These are phyloP conservation scores for Diorhabda carinulata DNA, from an alignment of 1,140 invertebrate genomes.

Conservation along the genomic window DNA sequence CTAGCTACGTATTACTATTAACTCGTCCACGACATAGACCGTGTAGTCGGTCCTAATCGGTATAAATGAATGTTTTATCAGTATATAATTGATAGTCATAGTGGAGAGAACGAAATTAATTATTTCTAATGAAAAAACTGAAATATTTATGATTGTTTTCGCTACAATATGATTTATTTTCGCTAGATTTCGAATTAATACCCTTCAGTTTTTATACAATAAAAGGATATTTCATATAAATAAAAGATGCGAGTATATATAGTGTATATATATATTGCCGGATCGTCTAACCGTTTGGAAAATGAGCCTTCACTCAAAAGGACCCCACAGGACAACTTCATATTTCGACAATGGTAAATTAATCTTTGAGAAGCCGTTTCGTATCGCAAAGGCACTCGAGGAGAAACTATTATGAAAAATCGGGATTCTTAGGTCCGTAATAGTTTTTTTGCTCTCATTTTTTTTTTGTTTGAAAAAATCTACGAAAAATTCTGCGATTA, in stretches of 20 bases:
- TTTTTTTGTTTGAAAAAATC: background rate
- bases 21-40: too few species aligned
- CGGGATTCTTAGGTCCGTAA: background rate
- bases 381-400: background rate
- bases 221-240: background rate
- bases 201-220: background rate
- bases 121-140: too few species aligned
- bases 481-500: background rate
- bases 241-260: background rate
- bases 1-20: too few species aligned
- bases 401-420: constrained; percentile 1
- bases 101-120: too few species aligned
- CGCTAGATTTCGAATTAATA: background rate
- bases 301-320: constrained; percentile 2
- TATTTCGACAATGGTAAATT: background rate
- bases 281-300: constrained; percentile 1
- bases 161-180: too few species aligned
- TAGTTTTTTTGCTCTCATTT: background rate
- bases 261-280: background rate
- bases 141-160: too few species aligned
- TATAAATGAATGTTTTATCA: too few species aligned
- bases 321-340: constrained; percentile 1
- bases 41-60: too few species aligned
- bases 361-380: background rate
- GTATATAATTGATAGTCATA: too few species aligned